A percentile compares a stretch with the other conserved stretches of the same genome.
These are phyloP conservation scores for Rhinella marina DNA, from an alignment of 2,797 vertebrate species.

Conservation along the genomic window DNA sequence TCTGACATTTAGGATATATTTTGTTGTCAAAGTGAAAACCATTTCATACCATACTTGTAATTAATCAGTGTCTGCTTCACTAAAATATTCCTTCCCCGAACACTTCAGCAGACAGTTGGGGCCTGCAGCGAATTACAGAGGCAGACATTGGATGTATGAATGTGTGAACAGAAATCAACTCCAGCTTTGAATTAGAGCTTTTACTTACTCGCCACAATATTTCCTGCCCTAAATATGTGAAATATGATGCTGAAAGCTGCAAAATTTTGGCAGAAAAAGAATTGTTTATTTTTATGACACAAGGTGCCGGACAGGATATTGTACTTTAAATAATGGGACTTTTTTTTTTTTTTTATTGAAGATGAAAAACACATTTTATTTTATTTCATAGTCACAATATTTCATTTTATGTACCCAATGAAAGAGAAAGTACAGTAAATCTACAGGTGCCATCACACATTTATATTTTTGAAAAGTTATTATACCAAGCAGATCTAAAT, in stretches of 20 bases:
- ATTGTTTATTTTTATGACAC: slow-evolving; percentile 47
- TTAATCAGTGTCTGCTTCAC: slow-evolving; percentile 30
- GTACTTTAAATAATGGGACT: slow-evolving; percentile 20
- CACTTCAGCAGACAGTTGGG: slow-evolving; percentile 10
- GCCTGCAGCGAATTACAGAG: slow-evolving; percentile 38
- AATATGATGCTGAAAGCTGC: slow-evolving; percentile 43
- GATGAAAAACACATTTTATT: slow-evolving; percentile 45
- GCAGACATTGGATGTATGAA: slow-evolving; percentile 9
- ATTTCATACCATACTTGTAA: slow-evolving; percentile 27
- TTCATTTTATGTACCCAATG: slow-evolving; percentile 44
- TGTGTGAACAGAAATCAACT: slow-evolving; percentile 21
- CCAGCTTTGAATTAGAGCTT: slow-evolving; percentile 45
- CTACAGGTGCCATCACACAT: slow-evolving; percentile 36
- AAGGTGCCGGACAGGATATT: slow-evolving; percentile 17
- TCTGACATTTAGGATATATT: slow-evolving; percentile 35
- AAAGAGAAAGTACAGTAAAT: slow-evolving; percentile 37
- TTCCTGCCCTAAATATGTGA: slow-evolving; percentile 38
- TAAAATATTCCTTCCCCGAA: slow-evolving; percentile 33
- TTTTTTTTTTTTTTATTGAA: slow-evolving; percentile 13
- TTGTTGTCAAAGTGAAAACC: slow-evolving; percentile 34
- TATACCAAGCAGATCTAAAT: slow-evolving; percentile 21
- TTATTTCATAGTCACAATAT: slow-evolving; percentile 35
- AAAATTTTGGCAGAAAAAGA: slow-evolving; percentile 30
- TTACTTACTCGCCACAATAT: slow-evolving; percentile 19
- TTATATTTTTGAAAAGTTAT: slow-evolving; percentile 29